Evolutionary conservation across 2,888 invertebrate genomes (phyloP).

Genomic region (Pammene fasciana): DNA sequence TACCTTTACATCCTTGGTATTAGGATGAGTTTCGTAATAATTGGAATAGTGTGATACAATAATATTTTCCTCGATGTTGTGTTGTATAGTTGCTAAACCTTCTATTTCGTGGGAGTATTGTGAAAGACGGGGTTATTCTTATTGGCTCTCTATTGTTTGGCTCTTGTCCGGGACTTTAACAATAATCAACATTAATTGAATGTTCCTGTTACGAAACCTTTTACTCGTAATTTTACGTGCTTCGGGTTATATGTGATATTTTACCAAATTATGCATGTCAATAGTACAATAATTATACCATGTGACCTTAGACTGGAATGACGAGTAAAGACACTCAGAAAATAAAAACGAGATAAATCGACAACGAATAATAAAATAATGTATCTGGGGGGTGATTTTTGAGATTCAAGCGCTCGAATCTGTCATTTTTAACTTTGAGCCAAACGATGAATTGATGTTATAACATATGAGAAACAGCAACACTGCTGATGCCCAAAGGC

Average conservation of each 20-base stretch:
- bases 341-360: too few species aligned
- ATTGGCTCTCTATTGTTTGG: conserved; percentile 2
- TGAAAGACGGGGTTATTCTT: conserved; percentile 1
- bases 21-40: conserved; percentile 32
- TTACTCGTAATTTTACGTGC: neutral
- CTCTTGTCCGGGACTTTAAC: conserved; percentile 1
- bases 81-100: conserved; percentile 14
- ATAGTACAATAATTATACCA: too few species aligned
- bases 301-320: too few species aligned
- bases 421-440: too few species aligned
- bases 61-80: conserved; percentile 16
- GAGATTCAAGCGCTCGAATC: too few species aligned
- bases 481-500: too few species aligned
- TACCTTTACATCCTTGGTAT: conserved; percentile 16
- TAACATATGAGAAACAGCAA: too few species aligned
- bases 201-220: conserved; percentile 5
- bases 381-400: too few species aligned
- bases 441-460: too few species aligned
- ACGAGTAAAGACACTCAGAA: too few species aligned
- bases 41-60: conserved; percentile 24
- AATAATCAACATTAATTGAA: conserved; percentile 26
- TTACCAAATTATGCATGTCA: too few species aligned
- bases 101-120: conserved; percentile 7
- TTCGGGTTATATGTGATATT: neutral
- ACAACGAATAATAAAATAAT: too few species aligned